Evolutionary conservation across 2,113 vertebrate species (phyloP), one percentile per base, ranked within the genome.

Genomic region (Machaerirhynchus nigripectus): DNA sequence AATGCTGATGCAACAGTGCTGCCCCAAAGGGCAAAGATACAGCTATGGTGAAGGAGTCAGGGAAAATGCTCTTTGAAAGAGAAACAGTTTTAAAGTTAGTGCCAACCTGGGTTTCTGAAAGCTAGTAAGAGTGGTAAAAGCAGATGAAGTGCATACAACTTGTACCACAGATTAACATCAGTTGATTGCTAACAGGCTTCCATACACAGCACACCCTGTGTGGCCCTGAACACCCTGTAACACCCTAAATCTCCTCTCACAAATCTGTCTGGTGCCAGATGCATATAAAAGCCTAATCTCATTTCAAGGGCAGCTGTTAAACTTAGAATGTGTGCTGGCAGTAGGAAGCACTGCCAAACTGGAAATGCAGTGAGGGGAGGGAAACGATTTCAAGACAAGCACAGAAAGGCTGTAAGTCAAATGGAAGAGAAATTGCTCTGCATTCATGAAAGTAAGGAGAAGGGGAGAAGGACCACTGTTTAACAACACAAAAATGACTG

Each of bases 301-400:
- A 83, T 91, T 91, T 90, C 69, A 94, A 94, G 67, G 82, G 59
- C 65, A 90, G 78, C 67, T 91, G 87, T 82, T 95, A 87, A 84
- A 89, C 1, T 8, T 8, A 46, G 37, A 90, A 75, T 0, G 0
- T 50, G n/a, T 47, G 52, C 60, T 57, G 39, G 39, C 11, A 42
- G 47, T 26, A 63, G 46, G 23, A 86, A 94, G 60, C 33, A 26
- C 35, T 68, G 75, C n/a, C 40, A 79, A 86, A 79, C 26, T 53
- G 61, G 81, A 83, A 64, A 64, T n/a, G 49, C 37, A 82, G 26
- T 13, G 46, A 73, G 42, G 67, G 47, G 26, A 73, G 28, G 22
- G 39, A 77, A 79, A 52, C 7, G 5, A 30, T 63, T 88, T 69
- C 59, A 74, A 50, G 33, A 73, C 5, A 26, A 13, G 33, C 26